Evolutionary conservation across 2,888 invertebrate species (phyloP).

Genomic region (Stenodera caucasica): DNA sequence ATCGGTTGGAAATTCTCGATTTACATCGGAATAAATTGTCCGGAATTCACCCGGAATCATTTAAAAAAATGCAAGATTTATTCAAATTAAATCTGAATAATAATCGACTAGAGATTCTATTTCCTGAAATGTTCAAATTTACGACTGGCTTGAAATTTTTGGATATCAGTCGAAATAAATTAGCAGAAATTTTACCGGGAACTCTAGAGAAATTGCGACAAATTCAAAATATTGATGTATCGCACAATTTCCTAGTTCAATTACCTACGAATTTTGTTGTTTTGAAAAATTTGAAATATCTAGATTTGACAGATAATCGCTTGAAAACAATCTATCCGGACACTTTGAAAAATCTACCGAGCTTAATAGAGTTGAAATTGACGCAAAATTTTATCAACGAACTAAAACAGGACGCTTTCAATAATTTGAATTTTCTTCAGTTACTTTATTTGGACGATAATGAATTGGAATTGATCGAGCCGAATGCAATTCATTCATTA

Average conservation of each 20-base stretch:
- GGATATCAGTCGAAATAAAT: constrained; percentile 75
- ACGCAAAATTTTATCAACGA: constrained; percentile 75
- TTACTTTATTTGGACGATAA: constrained; percentile 81
- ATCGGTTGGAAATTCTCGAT: constrained; percentile 72
- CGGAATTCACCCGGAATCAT: constrained; percentile 66
- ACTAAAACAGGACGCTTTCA: constrained; percentile 71
- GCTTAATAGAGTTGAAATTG: constrained; percentile 71
- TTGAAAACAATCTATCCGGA: constrained; percentile 70
- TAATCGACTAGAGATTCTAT: constrained; percentile 73
- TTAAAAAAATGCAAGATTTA: constrained; percentile 65
- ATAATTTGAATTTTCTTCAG: constrained; percentile 69
- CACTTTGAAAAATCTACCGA: constrained; percentile 68
- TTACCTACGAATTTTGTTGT: constrained; percentile 72
- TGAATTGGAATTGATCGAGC: constrained; percentile 73
- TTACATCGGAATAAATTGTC: constrained; percentile 73
- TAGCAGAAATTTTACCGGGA: constrained; percentile 68
- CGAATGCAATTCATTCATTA: constrained; percentile 70
- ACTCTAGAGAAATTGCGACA: constrained; percentile 66
- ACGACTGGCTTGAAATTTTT: constrained; percentile 66
- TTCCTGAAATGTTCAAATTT: constrained; percentile 69
- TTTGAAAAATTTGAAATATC: constrained; percentile 67
- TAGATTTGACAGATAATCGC: constrained; percentile 80
- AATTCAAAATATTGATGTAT: constrained; percentile 74
- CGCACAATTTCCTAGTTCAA: constrained; percentile 74
- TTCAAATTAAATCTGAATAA: constrained; percentile 74